phyloP scores from a whole-genome alignment of 2,113 vertebrate species.

The Galemys pyrenaicus region DNA sequence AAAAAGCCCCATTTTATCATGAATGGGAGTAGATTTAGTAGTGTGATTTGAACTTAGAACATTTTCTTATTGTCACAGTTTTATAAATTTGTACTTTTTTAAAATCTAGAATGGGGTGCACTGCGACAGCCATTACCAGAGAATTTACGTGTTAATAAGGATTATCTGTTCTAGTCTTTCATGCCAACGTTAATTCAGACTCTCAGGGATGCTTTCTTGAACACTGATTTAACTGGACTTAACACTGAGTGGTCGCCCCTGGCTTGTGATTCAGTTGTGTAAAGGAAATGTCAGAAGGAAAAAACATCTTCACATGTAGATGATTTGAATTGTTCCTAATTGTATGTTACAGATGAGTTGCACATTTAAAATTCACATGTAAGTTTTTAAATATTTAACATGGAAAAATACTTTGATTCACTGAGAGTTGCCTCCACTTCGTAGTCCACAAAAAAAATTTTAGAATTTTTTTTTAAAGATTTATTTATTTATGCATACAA shows the following conservation, averaged over 20 bases:
- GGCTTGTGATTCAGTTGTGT: conserved; percentile 9
- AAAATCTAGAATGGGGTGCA: neutral
- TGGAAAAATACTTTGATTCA: conserved; percentile 8
- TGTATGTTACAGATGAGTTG: neutral
- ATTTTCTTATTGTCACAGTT: conserved; percentile 14
- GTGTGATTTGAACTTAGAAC: neutral
- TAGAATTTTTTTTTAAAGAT: too few relatives aligned
- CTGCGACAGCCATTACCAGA: neutral
- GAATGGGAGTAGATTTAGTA: neutral
- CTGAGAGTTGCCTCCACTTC: neutral
- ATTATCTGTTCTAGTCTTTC: neutral
- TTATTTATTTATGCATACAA: too few relatives aligned
- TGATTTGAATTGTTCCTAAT: conserved; percentile 4
- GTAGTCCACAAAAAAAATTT: neutral
- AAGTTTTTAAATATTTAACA: neutral
- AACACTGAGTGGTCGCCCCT: neutral
- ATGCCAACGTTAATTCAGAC: neutral
- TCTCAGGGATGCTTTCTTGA: neutral
- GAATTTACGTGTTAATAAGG: neutral
- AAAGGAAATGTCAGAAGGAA: conserved; percentile 31
- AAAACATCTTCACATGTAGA: neutral
- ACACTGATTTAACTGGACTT: conserved; percentile 1
- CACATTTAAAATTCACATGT: conserved; percentile 26
- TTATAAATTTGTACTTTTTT: neutral
- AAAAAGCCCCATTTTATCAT: neutral